Base-by-base conservation (phyloP, 2,797 vertebrate species). In the Monodelphis domestica region DNA sequence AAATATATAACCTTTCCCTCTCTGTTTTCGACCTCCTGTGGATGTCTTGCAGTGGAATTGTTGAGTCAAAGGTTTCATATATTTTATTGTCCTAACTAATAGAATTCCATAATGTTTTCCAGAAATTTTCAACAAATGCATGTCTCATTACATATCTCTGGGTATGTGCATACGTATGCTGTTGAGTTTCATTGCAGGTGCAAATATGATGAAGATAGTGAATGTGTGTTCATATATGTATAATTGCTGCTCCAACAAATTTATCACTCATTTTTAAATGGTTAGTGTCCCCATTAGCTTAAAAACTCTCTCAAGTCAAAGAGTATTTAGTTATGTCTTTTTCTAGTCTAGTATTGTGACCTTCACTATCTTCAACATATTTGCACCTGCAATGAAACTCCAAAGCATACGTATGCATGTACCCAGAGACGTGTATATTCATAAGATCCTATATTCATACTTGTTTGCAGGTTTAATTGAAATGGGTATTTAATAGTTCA, bases 401-500 rank as follows among this genome's bases (percentile, higher is more conserved):
- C 50, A 63, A 45, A 84, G 1, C 15, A 28, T 24, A 50, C 33
- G 7, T 4, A 30, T 53, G 7, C 1, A 51, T 7, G 53, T 10
- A 5, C n/a, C 59, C 87, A 30, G 1, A 89, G 29, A 52, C 26
- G 6, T 89, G 17, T n/a, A 45, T 53, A 56, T 57, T 88, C 30
- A 54, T 51, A 45, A n/a, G 2, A 30, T 70, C 12, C 5, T 89
- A 14, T 54, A 26, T 21, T 5, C 9, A n/a, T 94, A 78, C 45
- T 3, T 52, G 14, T 70, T 30, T 4, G 10, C 87, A 50, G 24
- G 21, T 4, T 50, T 84, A 50, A 45, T 12, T 89, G 1, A 29
- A 59, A 15, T 57, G 92, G 88, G 84, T 89, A 5, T 89, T 91
- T 63, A 59, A 56, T 89, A 91, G 93, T 87, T 51, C 12, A 2